phyloP scores from a whole-genome alignment of 2,113 vertebrate species.

The Passer montanus region DNA sequence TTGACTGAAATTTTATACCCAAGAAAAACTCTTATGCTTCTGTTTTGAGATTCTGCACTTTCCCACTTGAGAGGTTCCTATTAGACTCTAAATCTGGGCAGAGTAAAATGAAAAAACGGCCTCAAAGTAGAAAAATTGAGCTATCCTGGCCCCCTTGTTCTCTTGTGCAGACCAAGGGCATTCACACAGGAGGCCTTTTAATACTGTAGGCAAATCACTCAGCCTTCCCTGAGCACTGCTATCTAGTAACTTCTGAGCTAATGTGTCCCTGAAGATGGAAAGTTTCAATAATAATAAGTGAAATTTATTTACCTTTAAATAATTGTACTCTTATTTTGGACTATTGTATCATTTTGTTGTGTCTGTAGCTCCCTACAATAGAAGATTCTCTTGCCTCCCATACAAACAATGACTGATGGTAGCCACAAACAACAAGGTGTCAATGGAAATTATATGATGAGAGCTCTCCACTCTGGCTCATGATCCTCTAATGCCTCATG shows the following conservation, averaged over 20 bases:
- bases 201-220: background rate
- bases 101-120: background rate
- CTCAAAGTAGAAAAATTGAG: background rate
- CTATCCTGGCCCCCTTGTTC: background rate
- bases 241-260: background rate
- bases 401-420: background rate
- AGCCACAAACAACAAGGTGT: background rate
- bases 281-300: background rate
- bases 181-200: background rate
- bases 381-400: background rate
- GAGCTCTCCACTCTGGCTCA: background rate
- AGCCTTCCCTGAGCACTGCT: background rate
- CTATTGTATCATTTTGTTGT: background rate
- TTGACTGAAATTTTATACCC: constrained; percentile 67
- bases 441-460: background rate
- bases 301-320: background rate
- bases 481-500: background rate
- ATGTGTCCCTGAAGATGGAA: background rate
- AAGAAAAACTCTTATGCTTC: constrained; percentile 34
- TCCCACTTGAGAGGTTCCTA: constrained; percentile 47
- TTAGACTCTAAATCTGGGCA: background rate
- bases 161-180: background rate
- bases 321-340: background rate
- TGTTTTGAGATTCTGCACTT: constrained; percentile 34
- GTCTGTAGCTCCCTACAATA: background rate